These are phyloP conservation scores for Drosophila nasuta DNA, from an alignment of 1,140 invertebrate species.

Conservation along the genomic window DNA sequence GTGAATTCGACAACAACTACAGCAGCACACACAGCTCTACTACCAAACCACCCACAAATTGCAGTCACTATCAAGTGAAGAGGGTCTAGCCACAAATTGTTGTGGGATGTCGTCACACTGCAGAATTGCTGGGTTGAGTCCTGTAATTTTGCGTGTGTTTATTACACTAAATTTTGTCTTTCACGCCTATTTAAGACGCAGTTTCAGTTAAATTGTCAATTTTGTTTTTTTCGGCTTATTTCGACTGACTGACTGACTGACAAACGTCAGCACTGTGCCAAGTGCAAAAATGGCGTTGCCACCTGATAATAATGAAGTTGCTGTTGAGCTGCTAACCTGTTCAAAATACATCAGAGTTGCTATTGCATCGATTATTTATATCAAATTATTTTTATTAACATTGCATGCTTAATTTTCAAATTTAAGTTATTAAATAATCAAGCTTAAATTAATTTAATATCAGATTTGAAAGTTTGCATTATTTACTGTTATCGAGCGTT, in stretches of 20 bases:
- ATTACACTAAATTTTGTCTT: conserved; percentile 5
- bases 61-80: conserved; percentile 4
- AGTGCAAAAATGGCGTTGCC: conserved; percentile 41
- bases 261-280: conserved; percentile 51
- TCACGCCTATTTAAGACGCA: conserved; percentile 1
- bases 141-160: neutral
- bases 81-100: conserved; percentile 9
- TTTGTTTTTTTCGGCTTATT: conserved; percentile 46
- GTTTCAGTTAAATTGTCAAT: conserved; percentile 16
- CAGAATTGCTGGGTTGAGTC: neutral
- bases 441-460: neutral
- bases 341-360: conserved; percentile 17
- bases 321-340: conserved; percentile 31
- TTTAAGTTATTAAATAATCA: neutral
- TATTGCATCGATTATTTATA: neutral
- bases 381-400: too few relatives aligned
- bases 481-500: neutral
- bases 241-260: conserved; percentile 23
- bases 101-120: neutral
- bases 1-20: conserved; percentile 17
- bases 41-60: conserved; percentile 1
- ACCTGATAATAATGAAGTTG: neutral
- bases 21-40: conserved; percentile 5
- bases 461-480: neutral
- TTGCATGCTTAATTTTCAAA: neutral